Evolutionary conservation across 2,113 vertebrate species (phyloP), one percentile per base, ranked within the genome.

Genomic region (Hucho hucho): DNA sequence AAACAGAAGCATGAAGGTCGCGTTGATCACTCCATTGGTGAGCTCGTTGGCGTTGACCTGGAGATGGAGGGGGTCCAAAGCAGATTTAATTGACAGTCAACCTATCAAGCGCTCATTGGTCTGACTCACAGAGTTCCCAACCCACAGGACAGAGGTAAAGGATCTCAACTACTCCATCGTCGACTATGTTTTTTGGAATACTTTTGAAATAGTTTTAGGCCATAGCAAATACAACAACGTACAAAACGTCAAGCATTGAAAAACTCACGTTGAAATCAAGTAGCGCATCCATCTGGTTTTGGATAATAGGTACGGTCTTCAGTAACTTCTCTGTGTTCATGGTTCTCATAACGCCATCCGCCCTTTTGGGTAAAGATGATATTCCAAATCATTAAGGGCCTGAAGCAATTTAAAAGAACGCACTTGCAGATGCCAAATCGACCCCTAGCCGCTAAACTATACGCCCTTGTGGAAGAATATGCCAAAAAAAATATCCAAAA

Each of bases 1-100:
- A 93, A 98, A 98, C 86, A 98, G 95, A 47, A 98, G 95, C 97
- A 98, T 98, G 92, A 98, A 98, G 88, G 96, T 96, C 82, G 96
- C 96, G 81, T 98, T 98, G 92, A 98, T 98, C 84, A 98, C 96
- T 69, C 97, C 97, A 70, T 98, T 98, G 75, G 97, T 98, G 81
- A 98, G 95, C 85, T 98, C 97, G 76, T 98, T 98, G 87, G 96
- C 96, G 90, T 97, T 97, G 90, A 98, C 96, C 96, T 98, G 82
- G 24, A 63, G 64, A 75, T 3, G 86, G 25, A 87, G 56, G 71
- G 22, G 73, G 16, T 53, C 4, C 49, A 53, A 24, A 63, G 46
- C 16, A 37, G 18, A 74, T 6, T 61, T 1, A 32, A 32, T 22
- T 20, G 28, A 4, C 25, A 61, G 58, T 6, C 4, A 3, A 4